Evolutionary conservation across 2,888 invertebrate species (phyloP).

Genomic region (Mesodorylaimus sp.): DNA sequence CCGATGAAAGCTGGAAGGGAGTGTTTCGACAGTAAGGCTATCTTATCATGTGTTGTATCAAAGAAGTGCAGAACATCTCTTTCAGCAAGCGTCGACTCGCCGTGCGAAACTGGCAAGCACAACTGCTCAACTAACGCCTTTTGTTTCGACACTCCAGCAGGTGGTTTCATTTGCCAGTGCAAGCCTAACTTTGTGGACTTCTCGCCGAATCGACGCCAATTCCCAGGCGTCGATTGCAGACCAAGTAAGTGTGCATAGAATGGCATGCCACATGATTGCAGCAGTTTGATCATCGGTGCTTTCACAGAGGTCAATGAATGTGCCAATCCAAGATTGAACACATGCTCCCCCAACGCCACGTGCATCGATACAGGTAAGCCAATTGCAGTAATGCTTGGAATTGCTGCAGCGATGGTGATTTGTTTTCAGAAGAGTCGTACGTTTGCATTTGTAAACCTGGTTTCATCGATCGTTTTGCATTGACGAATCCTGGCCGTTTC

Average conservation of each 20-base stretch:
- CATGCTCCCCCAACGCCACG: constrained; percentile 21
- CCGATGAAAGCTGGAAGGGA: constrained; percentile 21
- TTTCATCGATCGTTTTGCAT: constrained; percentile 25
- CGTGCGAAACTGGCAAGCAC: constrained; percentile 11
- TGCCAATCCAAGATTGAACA: constrained; percentile 17
- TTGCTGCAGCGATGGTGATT: no score
- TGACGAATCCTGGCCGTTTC: constrained; percentile 25
- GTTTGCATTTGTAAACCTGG: constrained; percentile 25
- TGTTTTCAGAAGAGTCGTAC: constrained; percentile 22
- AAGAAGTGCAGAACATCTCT: neutral
- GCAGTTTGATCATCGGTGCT: neutral
- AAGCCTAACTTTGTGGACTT: constrained; percentile 27
- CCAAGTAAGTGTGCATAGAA: neutral
- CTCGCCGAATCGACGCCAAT: constrained; percentile 23
- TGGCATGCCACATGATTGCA: neutral
- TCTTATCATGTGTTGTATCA: neutral
- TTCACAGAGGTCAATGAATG: constrained; percentile 20
- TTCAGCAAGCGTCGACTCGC: constrained; percentile 6
- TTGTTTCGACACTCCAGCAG: constrained; percentile 24
- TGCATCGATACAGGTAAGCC: constrained; percentile 29
- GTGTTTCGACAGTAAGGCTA: constrained; percentile 20
- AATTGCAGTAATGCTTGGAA: no score
- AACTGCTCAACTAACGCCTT: constrained; percentile 25
- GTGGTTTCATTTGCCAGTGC: constrained; percentile 26
- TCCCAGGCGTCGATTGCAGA: constrained; percentile 14